Base-by-base conservation (phyloP, 2,888 invertebrate species). In the Hypomecis punctinalis region DNA sequence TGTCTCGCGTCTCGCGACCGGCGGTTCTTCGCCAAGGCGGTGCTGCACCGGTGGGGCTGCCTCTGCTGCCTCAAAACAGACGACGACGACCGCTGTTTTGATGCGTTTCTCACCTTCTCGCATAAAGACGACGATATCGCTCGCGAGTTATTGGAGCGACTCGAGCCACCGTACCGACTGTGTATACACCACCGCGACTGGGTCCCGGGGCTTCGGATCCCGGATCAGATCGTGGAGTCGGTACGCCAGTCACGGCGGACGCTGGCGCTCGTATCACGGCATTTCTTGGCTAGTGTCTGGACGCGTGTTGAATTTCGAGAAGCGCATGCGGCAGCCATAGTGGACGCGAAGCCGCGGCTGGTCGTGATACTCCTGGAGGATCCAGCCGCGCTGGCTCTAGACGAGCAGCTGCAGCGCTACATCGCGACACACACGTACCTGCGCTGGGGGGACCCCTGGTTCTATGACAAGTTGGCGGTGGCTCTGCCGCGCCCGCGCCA, bases 101-200 rank as follows among this genome's bases (percentile, higher is more conserved):
- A 57, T 42, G 57, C 57, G 48, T 51, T 59, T 43, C n/a, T 51
- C 7, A 36, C 43, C 4, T 51, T 42, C 58, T 35, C 37, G 13
- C 42, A 35, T 43, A 23, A 23, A 3, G 23, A 23, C 23, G 23
- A 23, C 1, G 23, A 23, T 23, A 23, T 23, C 23, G 23, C 23
- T 23, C 23, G 23, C 23, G 23, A 23, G 3, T 23, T 23, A 23
- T 23, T 23, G 23, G 23, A 23, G 23, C 23, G 23, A 23, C 23
- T 23, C 23, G 23, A 23, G 23, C 23, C 23, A 3, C 23, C 23
- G 3, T 13, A 42, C 58, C 58, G 58, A 10, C 49, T 40, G 36
- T 48, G 48, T 5, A 35, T 37, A 11, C 48, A 40, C 48, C 7
- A 48, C 13, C 58, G 23, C 0, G 47, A 48, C 55, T 55, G 11